phyloP scores from a whole-genome alignment of 2,888 invertebrate species.

The Leucoma salicis region DNA sequence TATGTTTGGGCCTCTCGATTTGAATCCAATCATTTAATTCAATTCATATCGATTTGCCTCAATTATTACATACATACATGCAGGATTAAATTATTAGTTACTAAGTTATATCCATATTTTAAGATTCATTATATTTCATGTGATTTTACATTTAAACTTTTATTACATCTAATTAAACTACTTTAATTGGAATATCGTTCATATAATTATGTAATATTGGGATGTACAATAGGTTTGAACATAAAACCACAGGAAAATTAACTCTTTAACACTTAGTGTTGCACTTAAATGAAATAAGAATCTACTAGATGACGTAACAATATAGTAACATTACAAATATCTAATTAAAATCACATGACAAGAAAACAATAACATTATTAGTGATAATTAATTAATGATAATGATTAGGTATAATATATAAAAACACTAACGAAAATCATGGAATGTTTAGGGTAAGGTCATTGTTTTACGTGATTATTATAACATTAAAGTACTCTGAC shows the following conservation, averaged over 20 bases:
- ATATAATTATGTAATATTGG: slow-evolving; percentile 16
- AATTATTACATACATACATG: slow-evolving; percentile 26
- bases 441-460: slow-evolving; percentile 56
- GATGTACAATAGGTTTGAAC: slow-evolving; percentile 39
- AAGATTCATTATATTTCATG: slow-evolving; percentile 53
- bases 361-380: slow-evolving; percentile 9
- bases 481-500: slow-evolving; percentile 54
- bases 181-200: slow-evolving; percentile 28
- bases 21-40: slow-evolving; percentile 8
- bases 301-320: slow-evolving; percentile 5
- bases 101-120: slow-evolving; percentile 48
- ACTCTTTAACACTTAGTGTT: slow-evolving; percentile 37
- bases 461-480: slow-evolving; percentile 47
- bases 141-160: slow-evolving; percentile 58
- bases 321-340: slow-evolving; percentile 12
- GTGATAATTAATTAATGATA: slow-evolving; percentile 7
- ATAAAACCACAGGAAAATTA: slow-evolving; percentile 54
- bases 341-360: slow-evolving; percentile 1
- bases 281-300: slow-evolving; percentile 11
- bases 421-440: slow-evolving; percentile 44
- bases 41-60: slow-evolving; percentile 19
- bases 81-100: slow-evolving; percentile 52
- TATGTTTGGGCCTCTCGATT: slow-evolving; percentile 20
- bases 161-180: slow-evolving; percentile 31
- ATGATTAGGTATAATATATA: slow-evolving; percentile 29